Percentiles rank a stretch among this genome's conserved stretches.
phyloP scores from a whole-genome alignment of 2,797 vertebrate species.

The Sarcoramphus papa region DNA sequence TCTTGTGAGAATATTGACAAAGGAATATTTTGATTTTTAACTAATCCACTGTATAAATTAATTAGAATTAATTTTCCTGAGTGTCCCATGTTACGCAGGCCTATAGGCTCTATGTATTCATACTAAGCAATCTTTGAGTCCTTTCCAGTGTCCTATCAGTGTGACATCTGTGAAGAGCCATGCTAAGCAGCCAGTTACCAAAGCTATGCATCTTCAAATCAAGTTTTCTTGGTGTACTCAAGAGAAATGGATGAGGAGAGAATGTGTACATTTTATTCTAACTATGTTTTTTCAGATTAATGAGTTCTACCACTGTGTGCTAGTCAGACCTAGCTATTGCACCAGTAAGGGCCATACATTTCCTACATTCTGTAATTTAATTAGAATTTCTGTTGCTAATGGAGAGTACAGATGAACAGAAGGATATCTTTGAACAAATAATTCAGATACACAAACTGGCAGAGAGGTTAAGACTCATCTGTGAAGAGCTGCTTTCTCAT shows the following conservation, averaged over 20 bases:
- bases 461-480: not conserved
- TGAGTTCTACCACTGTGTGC: not conserved
- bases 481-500: not conserved
- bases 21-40: slow-evolving; percentile 29
- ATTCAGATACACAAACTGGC: not conserved
- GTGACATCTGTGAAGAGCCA: not conserved
- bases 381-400: not conserved
- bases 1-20: not conserved
- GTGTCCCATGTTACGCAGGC: not conserved
- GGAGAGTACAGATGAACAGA: not conserved
- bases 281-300: not conserved
- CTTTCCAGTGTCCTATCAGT: not conserved
- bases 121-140: not conserved
- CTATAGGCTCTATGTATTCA: not conserved
- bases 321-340: not conserved
- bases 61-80: slow-evolving; percentile 26
- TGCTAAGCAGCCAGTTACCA: slow-evolving; percentile 4
- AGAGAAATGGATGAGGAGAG: not conserved
- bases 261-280: not conserved
- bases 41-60: not conserved
- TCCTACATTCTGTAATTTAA: not conserved
- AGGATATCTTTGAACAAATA: not conserved
- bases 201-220: not conserved
- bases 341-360: not conserved
- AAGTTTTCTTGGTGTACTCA: not conserved